Evolutionary conservation across 2,888 invertebrate genomes (phyloP), one percentile per base, ranked within the genome.

Genomic region (Thelaira solivaga): DNA sequence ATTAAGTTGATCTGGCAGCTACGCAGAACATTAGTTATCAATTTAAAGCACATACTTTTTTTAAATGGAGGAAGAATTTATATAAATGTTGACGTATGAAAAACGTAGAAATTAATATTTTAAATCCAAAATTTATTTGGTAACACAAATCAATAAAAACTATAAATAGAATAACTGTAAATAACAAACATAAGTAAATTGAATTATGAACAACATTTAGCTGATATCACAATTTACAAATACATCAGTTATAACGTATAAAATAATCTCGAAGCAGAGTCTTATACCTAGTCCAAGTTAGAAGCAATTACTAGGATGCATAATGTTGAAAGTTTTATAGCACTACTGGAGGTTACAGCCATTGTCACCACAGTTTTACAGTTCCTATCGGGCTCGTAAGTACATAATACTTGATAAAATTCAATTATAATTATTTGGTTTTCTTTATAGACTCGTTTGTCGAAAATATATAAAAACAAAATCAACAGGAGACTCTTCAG

Each of bases 361-460:
- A 94, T 95, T 51, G 89, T 93, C 76, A 93, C 94, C 80, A 96
- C 96, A 13, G 92, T 96, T 82, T 89, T 95, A 76, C 95, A 96
- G 86, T 96, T 95, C 91, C 90, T 96, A 82, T 94, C 96, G 75
- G 96, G 96, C 90, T 91, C 92, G 96, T 96, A 92, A 93, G 94
- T 92, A 77, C 34, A n/a, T 10, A 45, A 45, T 43, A 41, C n/a
- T 47, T 24, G n/a, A 13, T 6, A 2, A 47, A 39, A 20, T 49
- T 29, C 24, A 34, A 43, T 41, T 34, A 16, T 10, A 62, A 29
- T 24, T 7, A n/a, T n/a, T n/a, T n/a, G 41, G 18, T 20, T 51
- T 69, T 7, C n/a, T 71, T 64, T 43, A n/a, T n/a, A 95, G 95
- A 45, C 88, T 95, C 72, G 93, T 95, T 36, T 96, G 95, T 87